Conservation (phyloP, 2,797 vertebrate genomes). For the Phrynocephalus forsythii region DNA sequence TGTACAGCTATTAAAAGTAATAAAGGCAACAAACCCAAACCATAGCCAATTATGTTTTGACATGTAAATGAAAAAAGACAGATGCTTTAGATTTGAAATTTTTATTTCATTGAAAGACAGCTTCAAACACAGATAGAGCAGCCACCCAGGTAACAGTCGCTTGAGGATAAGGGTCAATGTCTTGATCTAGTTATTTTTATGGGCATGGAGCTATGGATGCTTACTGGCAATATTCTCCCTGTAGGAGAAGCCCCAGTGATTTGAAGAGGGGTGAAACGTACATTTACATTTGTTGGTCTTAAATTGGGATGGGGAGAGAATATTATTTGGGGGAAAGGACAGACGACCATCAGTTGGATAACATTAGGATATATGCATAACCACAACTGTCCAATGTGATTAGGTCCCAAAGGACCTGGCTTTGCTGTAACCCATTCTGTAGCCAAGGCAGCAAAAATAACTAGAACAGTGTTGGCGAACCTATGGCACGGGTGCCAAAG, state of each 20-base stretch:
- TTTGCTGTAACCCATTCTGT: background rate
- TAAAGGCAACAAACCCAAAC: constrained; percentile 85
- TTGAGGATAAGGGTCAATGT: background rate
- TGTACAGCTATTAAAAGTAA: constrained; percentile 87
- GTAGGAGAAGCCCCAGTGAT: background rate
- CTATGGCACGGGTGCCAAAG: no score
- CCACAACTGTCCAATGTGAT: background rate
- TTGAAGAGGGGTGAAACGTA: background rate
- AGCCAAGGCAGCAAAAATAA: background rate
- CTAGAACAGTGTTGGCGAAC: background rate
- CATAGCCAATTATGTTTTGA: constrained; percentile 86
- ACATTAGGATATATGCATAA: background rate
- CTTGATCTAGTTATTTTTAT: background rate
- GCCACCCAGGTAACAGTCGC: constrained; percentile 11
- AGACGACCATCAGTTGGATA: background rate
- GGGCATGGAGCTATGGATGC: background rate
- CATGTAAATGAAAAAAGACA: constrained; percentile 82
- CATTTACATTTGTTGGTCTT: background rate
- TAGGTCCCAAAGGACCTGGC: background rate
- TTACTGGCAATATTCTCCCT: background rate
- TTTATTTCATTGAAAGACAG: constrained; percentile 66
- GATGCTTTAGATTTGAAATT: constrained; percentile 77
- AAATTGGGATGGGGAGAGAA: background rate
- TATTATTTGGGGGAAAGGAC: background rate
- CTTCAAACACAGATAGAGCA: constrained; percentile 3